Base-by-base conservation (phyloP, 2,888 invertebrate species). In the Rhorus exstirpatorius region DNA sequence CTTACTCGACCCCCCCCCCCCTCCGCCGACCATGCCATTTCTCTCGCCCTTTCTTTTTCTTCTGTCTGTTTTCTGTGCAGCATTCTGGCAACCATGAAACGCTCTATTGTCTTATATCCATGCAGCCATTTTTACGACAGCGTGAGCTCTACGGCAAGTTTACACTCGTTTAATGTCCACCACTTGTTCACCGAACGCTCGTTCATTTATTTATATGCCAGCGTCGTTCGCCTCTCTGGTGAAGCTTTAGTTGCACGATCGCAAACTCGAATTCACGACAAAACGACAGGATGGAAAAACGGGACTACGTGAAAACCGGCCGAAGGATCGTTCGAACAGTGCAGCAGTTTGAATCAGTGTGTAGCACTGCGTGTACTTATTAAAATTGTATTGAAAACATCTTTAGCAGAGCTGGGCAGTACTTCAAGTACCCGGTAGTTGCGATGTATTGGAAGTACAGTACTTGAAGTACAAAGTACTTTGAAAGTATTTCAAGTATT, bases 71-170 rank as follows among this genome's bases (percentile, higher is more conserved):
- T 77, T 31, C 26, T 35, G 81, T 75, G 35, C 51, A 19, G 31
- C 31, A 21, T 31, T 3, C 41, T 38, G 41, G 44, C 65, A 19
- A 60, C 53, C 60, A 78, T 72, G 83, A 84, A 84, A 85, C 85
- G 87, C 85, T 89, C 87, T 87, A 89, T 90, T 89, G 88, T 90
- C 91, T 91, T 90, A 91, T 88, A 90, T 90, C 89, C 90, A 90
- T 89, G 89, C 90, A 88, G 87, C 88, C 89, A 88, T 90, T 90
- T 91, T 90, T 90, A 91, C 88, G 89, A 86, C 86, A 78, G 86
- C 83, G 84, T 81, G 81, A 85, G 86, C 84, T 86, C 84, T 86
- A 84, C 85, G 88, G 87, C 85, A 85, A 83, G 87, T 85, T 86
- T 86, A 85, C 86, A 84, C 85, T 74, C 87, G 88, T 91, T 91